Percentiles rank a stretch among this genome's conserved stretches.
phyloP scores from a whole-genome alignment of 2,113 vertebrate species.

The Peromyscus maniculatus region DNA sequence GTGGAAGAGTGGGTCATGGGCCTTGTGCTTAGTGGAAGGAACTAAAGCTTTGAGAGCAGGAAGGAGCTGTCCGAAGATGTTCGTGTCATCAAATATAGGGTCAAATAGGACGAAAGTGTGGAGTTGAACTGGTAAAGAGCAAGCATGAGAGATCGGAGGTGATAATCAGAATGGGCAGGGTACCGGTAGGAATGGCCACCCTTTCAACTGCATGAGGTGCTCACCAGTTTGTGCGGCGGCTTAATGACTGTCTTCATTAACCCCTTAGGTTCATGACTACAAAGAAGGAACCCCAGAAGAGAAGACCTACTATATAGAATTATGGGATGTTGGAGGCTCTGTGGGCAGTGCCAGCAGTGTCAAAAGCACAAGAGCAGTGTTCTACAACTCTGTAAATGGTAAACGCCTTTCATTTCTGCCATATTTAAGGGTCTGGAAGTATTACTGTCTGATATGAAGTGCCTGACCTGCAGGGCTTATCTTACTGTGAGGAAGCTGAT shows the following conservation, averaged over 20 bases:
- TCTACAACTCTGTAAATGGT: conserved; percentile 98
- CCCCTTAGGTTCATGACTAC: conserved; percentile 96
- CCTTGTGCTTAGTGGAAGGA: conserved; percentile 36
- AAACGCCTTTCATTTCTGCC: conserved; percentile 76
- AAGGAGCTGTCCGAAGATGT: background rate
- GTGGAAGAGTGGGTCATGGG: background rate
- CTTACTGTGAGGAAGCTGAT: conserved; percentile 37
- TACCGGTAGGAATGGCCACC: background rate
- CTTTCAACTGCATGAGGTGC: conserved; percentile 2
- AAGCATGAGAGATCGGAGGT: background rate
- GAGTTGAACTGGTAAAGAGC: background rate
- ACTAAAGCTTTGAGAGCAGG: conserved; percentile 7
- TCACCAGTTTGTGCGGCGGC: conserved; percentile 8
- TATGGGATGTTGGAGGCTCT: conserved; percentile 98
- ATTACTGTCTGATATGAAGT: conserved; percentile 20
- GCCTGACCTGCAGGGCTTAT: background rate
- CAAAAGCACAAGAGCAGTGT: conserved; percentile 98
- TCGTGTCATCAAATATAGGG: background rate
- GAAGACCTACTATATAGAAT: conserved; percentile 97
- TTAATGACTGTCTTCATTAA: conserved; percentile 56
- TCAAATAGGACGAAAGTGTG: background rate
- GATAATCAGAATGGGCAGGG: background rate
- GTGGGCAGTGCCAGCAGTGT: conserved; percentile 96
- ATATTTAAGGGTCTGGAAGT: conserved; percentile 18
- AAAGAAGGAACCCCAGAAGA: conserved; percentile 98